phyloP scores from a whole-genome alignment of 2,888 invertebrate species.

The Platycnemis pennipes region DNA sequence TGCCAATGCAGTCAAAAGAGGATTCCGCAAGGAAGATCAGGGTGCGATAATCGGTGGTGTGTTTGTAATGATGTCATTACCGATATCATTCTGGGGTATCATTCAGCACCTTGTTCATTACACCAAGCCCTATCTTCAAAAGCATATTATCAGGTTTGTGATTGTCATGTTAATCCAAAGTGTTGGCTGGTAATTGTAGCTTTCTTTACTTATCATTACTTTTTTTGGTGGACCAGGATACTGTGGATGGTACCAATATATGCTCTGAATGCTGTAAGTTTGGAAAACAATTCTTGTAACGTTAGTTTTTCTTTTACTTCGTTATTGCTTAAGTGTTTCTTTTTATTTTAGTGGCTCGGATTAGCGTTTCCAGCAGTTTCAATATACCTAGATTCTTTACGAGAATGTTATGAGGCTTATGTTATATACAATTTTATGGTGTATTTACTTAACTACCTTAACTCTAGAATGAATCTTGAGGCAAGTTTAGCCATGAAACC shows the following conservation, averaged over 20 bases:
- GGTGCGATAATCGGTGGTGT: constrained; percentile 92
- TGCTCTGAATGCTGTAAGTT: constrained; percentile 93
- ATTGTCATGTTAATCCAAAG: not conserved
- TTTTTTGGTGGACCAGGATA: constrained; percentile 83
- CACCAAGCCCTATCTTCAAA: constrained; percentile 94
- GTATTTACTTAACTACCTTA: constrained; percentile 93
- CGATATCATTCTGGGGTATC: constrained; percentile 97
- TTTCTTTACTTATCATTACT: constrained; percentile 60
- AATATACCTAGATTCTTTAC: constrained; percentile 94
- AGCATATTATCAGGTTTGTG: constrained; percentile 92
- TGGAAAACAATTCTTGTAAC: not conserved
- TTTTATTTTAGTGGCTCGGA: constrained; percentile 88
- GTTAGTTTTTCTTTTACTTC: not conserved
- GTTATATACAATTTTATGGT: constrained; percentile 99
- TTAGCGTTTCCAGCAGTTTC: constrained; percentile 92
- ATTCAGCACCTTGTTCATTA: constrained; percentile 96
- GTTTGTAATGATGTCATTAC: constrained; percentile 94
- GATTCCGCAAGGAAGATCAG: constrained; percentile 89
- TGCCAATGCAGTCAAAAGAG: constrained; percentile 89
- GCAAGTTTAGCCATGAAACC: constrained; percentile 89
- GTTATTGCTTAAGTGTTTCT: constrained; percentile 66
- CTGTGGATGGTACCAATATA: constrained; percentile 99
- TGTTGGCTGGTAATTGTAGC: constrained; percentile 1
- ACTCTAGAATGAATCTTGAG: constrained; percentile 90
- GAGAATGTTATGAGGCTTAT: constrained; percentile 98